phyloP scores from a whole-genome alignment of 2,113 vertebrate species.

The Oreochromis spilurus region DNA sequence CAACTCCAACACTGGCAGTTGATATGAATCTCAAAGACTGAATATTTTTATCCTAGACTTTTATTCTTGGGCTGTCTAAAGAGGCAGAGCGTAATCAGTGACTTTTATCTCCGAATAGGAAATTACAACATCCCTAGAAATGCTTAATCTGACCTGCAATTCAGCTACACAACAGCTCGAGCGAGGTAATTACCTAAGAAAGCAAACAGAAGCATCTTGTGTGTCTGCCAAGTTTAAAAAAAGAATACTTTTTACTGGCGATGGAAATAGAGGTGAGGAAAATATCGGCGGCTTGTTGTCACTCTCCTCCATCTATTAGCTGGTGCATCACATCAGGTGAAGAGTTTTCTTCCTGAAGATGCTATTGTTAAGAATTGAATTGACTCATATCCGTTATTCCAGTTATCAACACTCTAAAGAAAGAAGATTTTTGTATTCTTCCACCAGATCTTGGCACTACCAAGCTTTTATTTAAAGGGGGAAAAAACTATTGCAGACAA shows the following conservation, averaged over 20 bases:
- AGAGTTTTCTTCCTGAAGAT: conserved; percentile 2
- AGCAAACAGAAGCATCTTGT: neutral
- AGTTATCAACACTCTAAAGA: neutral
- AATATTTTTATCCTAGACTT: conserved; percentile 27
- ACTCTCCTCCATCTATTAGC: neutral
- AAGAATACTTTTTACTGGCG: neutral
- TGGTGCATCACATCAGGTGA: neutral
- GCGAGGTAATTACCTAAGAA: neutral
- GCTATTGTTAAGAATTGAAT: neutral
- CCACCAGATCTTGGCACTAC: neutral
- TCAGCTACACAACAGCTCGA: neutral
- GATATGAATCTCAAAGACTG: conserved; percentile 21
- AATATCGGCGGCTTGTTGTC: neutral
- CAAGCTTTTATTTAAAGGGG: neutral
- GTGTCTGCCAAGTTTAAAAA: neutral
- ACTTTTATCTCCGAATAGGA: conserved; percentile 18
- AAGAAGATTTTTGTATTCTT: neutral
- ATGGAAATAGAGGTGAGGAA: neutral
- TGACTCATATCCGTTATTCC: neutral
- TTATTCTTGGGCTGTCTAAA: conserved; percentile 5
- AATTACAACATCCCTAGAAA: conserved; percentile 7
- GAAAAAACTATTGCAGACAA: neutral
- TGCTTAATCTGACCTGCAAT: neutral
- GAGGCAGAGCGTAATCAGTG: conserved; percentile 2
- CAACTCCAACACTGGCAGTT: conserved; percentile 13